Conservation (phyloP, 2,797 vertebrate species). For the Vespertilio murinus region DNA sequence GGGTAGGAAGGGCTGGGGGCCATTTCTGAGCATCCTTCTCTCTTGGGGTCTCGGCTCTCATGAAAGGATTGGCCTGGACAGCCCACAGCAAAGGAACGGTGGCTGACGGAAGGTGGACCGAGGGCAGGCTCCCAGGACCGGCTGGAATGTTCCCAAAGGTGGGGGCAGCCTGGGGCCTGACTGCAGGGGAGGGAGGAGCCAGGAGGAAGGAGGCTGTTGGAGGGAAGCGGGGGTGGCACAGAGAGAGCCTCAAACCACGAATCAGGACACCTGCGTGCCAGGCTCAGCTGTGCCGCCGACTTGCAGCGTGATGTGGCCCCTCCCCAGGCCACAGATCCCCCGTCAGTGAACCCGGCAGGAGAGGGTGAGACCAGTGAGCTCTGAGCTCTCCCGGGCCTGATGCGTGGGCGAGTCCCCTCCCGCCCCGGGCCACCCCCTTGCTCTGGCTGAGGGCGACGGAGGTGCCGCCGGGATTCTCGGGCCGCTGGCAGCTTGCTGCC, state of each 20-base stretch:
- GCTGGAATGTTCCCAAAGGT: neutral
- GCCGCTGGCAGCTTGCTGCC: neutral
- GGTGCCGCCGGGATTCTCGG: accelerated
- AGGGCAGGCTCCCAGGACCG: neutral
- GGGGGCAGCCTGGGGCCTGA: neutral
- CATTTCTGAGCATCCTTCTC: neutral
- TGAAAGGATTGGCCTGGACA: neutral
- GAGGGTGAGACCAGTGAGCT: no score
- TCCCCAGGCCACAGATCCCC: neutral
- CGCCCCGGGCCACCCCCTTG: accelerated
- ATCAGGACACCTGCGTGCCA: neutral
- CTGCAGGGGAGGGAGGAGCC: neutral
- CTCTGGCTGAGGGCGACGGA: neutral
- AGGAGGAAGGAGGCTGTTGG: neutral
- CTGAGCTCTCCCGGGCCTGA: neutral
- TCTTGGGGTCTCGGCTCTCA: neutral
- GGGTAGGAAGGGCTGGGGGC: neutral
- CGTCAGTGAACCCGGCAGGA: neutral
- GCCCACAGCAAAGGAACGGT: neutral
- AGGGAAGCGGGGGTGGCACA: accelerated
- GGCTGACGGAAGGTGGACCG: no score
- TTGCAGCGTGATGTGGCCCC: no score
- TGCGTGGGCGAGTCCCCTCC: no score
- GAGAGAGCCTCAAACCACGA: neutral
- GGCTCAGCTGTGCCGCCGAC: neutral